phyloP scores from a whole-genome alignment of 1,140 invertebrate genomes.

The Drosophila truncata region DNA sequence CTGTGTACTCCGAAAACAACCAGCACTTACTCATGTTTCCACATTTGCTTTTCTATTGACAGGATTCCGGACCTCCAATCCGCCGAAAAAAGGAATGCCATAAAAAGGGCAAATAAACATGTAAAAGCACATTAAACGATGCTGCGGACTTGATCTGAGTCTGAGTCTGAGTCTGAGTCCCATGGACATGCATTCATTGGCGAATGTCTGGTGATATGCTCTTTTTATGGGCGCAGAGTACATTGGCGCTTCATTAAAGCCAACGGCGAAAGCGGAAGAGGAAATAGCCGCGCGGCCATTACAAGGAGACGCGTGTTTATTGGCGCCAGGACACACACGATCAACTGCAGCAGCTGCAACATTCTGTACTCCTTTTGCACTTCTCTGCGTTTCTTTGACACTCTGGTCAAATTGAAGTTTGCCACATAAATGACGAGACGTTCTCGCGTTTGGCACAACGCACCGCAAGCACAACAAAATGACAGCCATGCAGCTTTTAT shows the following conservation, averaged over 20 bases:
- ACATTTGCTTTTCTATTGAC: conserved; percentile 59
- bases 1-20: conserved; percentile 12
- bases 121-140: conserved; percentile 78
- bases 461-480: conserved; percentile 65
- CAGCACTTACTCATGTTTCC: conserved; percentile 27
- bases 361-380: conserved; percentile 19
- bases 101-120: conserved; percentile 81
- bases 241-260: conserved; percentile 81
- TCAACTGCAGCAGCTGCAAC: conserved; percentile 32
- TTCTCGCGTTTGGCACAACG: conserved; percentile 60
- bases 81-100: conserved; percentile 44
- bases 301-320: conserved; percentile 48
- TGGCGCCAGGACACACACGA: conserved; percentile 30
- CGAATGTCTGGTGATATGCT: conserved; percentile 65
- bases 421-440: conserved; percentile 78
- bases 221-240: conserved; percentile 71
- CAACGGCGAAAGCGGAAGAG: conserved; percentile 62
- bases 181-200: conserved; percentile 46
- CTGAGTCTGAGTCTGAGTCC: conserved; percentile 41
- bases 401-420: conserved; percentile 63
- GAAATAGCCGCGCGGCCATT: conserved; percentile 62
- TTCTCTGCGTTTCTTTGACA: conserved; percentile 59
- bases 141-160: conserved; percentile 40
- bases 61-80: conserved; percentile 21
- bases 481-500: conserved; percentile 75